Evolutionary conservation across 2,113 vertebrate genomes (phyloP), one percentile per base, ranked within the genome.

Genomic region (Suncus etruscus): DNA sequence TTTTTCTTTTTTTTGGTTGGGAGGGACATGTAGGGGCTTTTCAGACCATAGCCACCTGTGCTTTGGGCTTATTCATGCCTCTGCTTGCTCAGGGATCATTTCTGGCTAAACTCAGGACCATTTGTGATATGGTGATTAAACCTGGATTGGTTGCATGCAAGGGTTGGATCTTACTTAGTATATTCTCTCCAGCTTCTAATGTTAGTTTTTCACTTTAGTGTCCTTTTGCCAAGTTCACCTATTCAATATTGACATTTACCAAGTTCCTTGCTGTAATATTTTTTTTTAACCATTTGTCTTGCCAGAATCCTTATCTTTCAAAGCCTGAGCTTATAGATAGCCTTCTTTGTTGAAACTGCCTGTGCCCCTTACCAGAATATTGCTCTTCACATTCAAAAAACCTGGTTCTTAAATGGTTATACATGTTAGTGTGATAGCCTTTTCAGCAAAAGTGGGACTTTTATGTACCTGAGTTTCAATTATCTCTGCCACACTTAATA

Each of bases 251-350:
- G 45, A 11, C 29, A 87, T 65, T 76, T 77, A 72, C 65, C 51
- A 45, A 73, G 73, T 77, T 82, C 15, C 27, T 86, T 87, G 69
- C 47, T 68, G 10, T 70, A 70, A 32, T 58, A 31, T 16, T 89
- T 24, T 82, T 78, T 83, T 72, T 81, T 18, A 29, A 7, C 39
- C 63, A 32, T 50, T 47, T 54, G 74, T 16, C 72, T 72, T 77
- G 66, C 22, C 78, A 87, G 29, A 86, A 77, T 83, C 66, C 54
- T 80, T 27, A 32, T 93, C 47, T 25, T 93, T 48, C 78, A 83
- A 48, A 78, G 66, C 5, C 22, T 77, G 39, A 73, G 66, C 11
- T 78, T 51, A 68, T 2, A 87, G 66, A 18, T 78, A 9, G 66
- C 54, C 15, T 87, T 31, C 72, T 90, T 78, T 81, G 50, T 82